A percentile compares a stretch with the other conserved stretches of the same genome.
phyloP scores from a whole-genome alignment of 92 coral and sea anemone genomes.

The Galaxea fascicularis region DNA sequence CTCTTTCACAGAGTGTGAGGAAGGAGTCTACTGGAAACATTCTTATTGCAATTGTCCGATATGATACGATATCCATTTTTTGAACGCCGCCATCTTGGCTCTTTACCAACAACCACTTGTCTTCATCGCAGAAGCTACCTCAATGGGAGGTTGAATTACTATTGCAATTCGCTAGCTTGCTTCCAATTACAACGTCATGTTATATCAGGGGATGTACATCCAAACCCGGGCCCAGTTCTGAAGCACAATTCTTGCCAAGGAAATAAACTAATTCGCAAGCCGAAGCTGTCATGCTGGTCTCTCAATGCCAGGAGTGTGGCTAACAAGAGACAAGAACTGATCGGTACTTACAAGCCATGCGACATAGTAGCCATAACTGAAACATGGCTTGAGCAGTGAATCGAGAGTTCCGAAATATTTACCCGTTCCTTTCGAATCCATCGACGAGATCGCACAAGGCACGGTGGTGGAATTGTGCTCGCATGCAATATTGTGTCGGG shows the following conservation, averaged over 20 bases:
- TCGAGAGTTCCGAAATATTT: constrained; percentile 30
- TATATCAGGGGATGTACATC: neutral
- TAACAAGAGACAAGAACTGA: constrained; percentile 26
- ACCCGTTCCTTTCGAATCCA: constrained; percentile 20
- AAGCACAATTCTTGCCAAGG: neutral
- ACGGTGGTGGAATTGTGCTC: constrained; percentile 23
- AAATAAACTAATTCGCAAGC: constrained; percentile 18
- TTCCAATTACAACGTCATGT: neutral
- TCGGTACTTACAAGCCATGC: constrained; percentile 19
- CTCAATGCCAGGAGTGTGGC: constrained; percentile 31
- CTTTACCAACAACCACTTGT: constrained; percentile 14
- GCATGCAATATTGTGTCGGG: constrained; percentile 3
- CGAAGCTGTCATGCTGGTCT: constrained; percentile 27
- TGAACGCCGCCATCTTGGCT: constrained; percentile 23
- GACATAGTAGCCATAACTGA: constrained; percentile 32
- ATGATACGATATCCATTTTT: no score
- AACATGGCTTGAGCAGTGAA: constrained; percentile 21
- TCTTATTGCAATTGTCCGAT: neutral
- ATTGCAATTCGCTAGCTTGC: neutral
- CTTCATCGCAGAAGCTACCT: constrained; percentile 4
- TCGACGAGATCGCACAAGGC: constrained; percentile 32
- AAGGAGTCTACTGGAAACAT: neutral
- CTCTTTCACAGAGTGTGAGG: neutral
- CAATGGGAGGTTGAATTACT: constrained; percentile 6
- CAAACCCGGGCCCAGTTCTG: constrained; percentile 1